Conservation (phyloP, 2,113 vertebrate species). For the Nerophis ophidion region DNA sequence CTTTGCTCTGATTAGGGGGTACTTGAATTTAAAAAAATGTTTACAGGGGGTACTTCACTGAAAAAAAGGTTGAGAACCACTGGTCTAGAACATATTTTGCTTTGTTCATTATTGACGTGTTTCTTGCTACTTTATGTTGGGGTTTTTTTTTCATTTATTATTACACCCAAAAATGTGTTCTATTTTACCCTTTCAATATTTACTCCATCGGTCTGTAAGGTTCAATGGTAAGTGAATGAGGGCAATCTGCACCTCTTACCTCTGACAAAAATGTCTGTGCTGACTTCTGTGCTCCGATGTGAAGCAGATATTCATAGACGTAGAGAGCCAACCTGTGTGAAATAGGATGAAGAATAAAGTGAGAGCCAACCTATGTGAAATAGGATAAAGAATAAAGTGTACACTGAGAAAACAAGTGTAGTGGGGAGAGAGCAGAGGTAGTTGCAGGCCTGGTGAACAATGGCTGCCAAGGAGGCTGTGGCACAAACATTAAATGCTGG, state of each 20-base stretch:
- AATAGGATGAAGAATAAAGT: not conserved
- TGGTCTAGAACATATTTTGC: too few relatives aligned
- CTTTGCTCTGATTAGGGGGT: too few relatives aligned
- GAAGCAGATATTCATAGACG: slow-evolving; percentile 95
- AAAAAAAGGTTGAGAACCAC: too few relatives aligned
- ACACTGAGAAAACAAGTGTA: not conserved
- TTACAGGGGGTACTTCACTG: too few relatives aligned
- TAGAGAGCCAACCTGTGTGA: slow-evolving; percentile 85
- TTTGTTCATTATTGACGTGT: too few relatives aligned
- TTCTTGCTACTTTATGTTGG: too few relatives aligned
- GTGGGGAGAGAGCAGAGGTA: slow-evolving; percentile 6
- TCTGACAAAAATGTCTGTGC: slow-evolving; percentile 98
- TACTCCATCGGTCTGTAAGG: too few relatives aligned
- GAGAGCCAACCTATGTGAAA: slow-evolving; percentile 79
- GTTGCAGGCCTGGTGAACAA: slow-evolving; percentile 59
- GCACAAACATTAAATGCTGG: slow-evolving; percentile 42
- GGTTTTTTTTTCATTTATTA: too few relatives aligned
- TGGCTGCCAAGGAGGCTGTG: slow-evolving; percentile 60
- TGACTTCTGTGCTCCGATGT: slow-evolving; percentile 96
- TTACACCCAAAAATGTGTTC: too few relatives aligned
- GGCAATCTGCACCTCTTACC: slow-evolving; percentile 66
- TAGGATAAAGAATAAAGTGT: not conserved
- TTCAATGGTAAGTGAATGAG: too few relatives aligned
- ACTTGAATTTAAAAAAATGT: too few relatives aligned
- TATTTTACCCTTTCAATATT: too few relatives aligned